Evolutionary conservation across 2,888 invertebrate species (phyloP), one percentile per base, ranked within the genome.

Genomic region (Brachylomia viminalis): DNA sequence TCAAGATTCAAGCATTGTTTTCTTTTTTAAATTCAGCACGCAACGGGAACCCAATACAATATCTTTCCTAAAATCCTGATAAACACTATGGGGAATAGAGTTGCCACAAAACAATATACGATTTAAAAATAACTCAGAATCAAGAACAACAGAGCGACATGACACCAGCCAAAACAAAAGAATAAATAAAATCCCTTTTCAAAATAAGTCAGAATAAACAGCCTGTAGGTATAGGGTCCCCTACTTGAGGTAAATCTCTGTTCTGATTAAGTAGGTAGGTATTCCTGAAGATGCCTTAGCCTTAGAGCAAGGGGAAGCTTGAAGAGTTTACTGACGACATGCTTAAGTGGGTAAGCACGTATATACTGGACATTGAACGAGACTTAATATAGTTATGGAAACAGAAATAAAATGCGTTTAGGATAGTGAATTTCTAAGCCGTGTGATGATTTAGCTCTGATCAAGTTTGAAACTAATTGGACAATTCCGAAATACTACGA

Each of bases 181-280:
- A 54, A 62, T 20, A 77, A 61, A 30, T 15, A 54, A 54, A 69
- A 30, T 17, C 5, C 17, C 10, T 47, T 52, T 68, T 33, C 2
- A 30, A 78, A 62, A 62, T 33, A 56, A 77, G n/a, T 62, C 68
- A 59, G 11, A 67, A 74, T 70, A 30, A 65, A 72, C 91, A 87
- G 61, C 83, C 85, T 87, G 86, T 56, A 27, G 38, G 38, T 89
- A 86, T 75, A 56, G 38, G 38, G 54, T 59, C 80, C 90, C 90
- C 90, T 86, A 83, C 84, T 86, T 81, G 91, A 87, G 88, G 90
- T 91, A 93, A 93, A 93, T 92, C 93, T 91, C 88, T 85, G 90
- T 88, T 90, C 89, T 93, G 93, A 94, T 94, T 92, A 93, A 93
- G 92, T 90, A 88, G 90, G 89, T 90, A 91, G 90, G 89, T 90